A percentile compares a stretch with the other conserved stretches of the same genome.
phyloP scores from a whole-genome alignment of 2,113 vertebrate species.

The Melanocharis versteri region DNA sequence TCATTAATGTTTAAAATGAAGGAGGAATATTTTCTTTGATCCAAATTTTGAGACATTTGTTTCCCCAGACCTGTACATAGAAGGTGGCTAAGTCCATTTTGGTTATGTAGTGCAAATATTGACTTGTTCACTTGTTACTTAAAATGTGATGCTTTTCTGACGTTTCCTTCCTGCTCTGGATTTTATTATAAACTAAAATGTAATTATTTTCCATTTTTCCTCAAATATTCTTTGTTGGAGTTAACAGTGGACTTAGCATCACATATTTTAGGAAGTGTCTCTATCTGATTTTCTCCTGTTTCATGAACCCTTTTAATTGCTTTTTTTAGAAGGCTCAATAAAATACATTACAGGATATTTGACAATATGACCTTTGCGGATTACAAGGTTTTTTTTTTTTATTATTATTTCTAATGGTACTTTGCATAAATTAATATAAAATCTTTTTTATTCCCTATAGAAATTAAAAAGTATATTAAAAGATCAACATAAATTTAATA shows the following conservation, averaged over 20 bases:
- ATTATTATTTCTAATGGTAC: neutral
- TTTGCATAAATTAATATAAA: neutral
- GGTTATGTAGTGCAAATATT: neutral
- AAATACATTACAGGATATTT: neutral
- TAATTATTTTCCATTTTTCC: conserved; percentile 18
- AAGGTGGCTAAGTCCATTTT: neutral
- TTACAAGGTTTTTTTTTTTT: neutral
- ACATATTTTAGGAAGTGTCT: neutral
- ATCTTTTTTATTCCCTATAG: neutral
- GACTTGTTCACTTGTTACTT: neutral
- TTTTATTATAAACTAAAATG: conserved; percentile 18
- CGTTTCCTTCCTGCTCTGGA: conserved; percentile 44
- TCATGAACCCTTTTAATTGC: neutral
- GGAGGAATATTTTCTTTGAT: neutral
- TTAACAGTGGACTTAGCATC: neutral
- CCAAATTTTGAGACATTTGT: neutral
- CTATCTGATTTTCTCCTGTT: neutral
- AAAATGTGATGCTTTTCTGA: neutral
- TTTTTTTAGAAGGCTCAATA: neutral
- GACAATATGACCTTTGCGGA: neutral
- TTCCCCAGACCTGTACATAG: neutral
- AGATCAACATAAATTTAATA: neutral
- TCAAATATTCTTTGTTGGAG: neutral
- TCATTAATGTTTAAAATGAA: neutral
- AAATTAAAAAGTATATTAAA: neutral